These are phyloP conservation scores for Prionchulus punctatus DNA, from an alignment of 2,888 invertebrate species.

Conservation along the genomic window DNA sequence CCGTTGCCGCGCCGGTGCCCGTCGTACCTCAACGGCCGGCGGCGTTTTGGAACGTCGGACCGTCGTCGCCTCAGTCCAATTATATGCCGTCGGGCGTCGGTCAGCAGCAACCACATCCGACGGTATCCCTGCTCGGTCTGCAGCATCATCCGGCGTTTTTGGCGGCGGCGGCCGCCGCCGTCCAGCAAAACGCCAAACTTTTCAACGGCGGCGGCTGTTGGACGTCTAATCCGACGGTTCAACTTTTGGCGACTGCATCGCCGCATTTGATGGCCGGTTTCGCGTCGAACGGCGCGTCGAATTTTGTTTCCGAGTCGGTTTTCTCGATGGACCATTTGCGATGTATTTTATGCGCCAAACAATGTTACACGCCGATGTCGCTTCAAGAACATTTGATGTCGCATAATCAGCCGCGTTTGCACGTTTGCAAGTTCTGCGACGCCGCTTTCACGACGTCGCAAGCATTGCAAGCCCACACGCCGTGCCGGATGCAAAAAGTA, in stretches of 20 bases:
- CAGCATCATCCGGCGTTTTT: neutral
- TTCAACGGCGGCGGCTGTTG: neutral
- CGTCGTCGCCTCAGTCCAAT: conserved; percentile 9
- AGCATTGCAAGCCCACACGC: conserved; percentile 32
- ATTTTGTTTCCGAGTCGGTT: too few relatives aligned
- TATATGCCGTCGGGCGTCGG: neutral
- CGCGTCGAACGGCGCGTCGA: neutral
- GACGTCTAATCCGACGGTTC: neutral
- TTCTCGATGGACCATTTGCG: neutral
- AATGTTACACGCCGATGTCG: conserved; percentile 4
- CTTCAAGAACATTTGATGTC: conserved; percentile 32
- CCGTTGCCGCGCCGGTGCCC: neutral
- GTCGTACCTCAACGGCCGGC: neutral
- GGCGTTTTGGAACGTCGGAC: conserved; percentile 6
- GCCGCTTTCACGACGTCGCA: conserved; percentile 40
- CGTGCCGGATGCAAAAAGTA: conserved; percentile 34
- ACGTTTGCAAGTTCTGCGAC: conserved; percentile 40
- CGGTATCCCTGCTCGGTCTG: neutral
- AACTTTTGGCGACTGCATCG: neutral
- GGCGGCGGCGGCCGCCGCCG: neutral
- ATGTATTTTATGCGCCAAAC: neutral
- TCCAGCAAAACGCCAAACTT: too few relatives aligned
- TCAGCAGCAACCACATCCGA: neutral
- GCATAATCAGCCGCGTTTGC: conserved; percentile 34
- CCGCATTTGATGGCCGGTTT: neutral